Percentiles rank a stretch among this genome's conserved stretches.
phyloP scores from a whole-genome alignment of 2,888 invertebrate species.

The Caradrina kadenii region DNA sequence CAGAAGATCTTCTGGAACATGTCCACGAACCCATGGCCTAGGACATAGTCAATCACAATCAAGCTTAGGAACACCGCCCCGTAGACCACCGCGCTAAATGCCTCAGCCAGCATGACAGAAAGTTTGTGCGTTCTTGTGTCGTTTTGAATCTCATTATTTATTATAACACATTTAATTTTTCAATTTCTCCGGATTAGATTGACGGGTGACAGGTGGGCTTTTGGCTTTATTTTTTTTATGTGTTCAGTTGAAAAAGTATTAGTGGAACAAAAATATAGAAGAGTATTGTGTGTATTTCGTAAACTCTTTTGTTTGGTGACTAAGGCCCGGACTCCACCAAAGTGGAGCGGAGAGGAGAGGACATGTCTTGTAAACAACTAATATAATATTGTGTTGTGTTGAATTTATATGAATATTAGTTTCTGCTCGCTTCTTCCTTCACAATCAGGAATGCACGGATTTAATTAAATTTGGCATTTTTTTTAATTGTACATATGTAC shows the following conservation, averaged over 20 bases:
- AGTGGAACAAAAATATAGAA: neutral
- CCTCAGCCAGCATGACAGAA: constrained; percentile 67
- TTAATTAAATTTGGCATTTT: too few relatives aligned
- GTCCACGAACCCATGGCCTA: constrained; percentile 81
- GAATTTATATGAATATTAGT: too few relatives aligned
- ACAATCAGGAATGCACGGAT: too few relatives aligned
- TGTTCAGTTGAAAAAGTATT: neutral
- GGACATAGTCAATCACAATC: constrained; percentile 74
- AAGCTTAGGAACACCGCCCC: constrained; percentile 71
- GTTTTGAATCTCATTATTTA: constrained; percentile 58
- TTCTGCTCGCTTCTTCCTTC: too few relatives aligned
- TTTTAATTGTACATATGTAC: too few relatives aligned
- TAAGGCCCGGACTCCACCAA: neutral
- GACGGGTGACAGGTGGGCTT: constrained; percentile 10
- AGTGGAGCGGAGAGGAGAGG: too few relatives aligned
- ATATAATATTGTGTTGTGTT: too few relatives aligned
- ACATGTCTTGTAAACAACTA: too few relatives aligned
- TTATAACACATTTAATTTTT: constrained; percentile 53
- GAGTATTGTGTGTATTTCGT: neutral
- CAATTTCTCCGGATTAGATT: constrained; percentile 41
- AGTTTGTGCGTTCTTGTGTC: constrained; percentile 23
- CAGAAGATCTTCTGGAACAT: constrained; percentile 72
- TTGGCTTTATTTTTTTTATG: constrained; percentile 26
- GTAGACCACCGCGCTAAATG: constrained; percentile 65
- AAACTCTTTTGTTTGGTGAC: too few relatives aligned